Percentiles rank a stretch among this genome's conserved stretches.
Conservation (phyloP, 1,140 invertebrate species). For the Drosophila albomicans region DNA sequence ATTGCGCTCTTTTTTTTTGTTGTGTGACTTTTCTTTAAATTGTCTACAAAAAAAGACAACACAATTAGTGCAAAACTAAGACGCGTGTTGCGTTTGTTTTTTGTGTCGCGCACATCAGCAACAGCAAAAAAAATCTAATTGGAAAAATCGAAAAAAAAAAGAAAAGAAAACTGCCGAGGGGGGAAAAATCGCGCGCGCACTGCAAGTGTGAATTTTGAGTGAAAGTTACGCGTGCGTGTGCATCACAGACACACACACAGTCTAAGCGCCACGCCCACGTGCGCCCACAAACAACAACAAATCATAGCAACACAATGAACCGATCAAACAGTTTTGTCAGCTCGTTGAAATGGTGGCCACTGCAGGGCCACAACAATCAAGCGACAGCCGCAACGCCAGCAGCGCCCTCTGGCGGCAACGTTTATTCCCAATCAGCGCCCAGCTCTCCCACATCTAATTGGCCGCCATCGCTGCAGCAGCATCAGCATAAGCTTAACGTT, state of each 20-base stretch:
- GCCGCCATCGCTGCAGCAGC: slow-evolving; percentile 68
- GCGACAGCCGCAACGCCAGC: slow-evolving; percentile 39
- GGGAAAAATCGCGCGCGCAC: slow-evolving; percentile 31
- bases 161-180: slow-evolving; percentile 1
- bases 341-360: slow-evolving; percentile 82
- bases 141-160: slow-evolving; percentile 24
- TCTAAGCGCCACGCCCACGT: slow-evolving; percentile 38
- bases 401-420: slow-evolving; percentile 47
- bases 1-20: slow-evolving; percentile 17
- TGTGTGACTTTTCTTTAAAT: neutral
- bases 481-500: slow-evolving; percentile 36
- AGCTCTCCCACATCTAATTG: slow-evolving; percentile 75
- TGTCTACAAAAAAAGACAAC: neutral
- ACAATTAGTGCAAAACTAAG: slow-evolving; percentile 23
- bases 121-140: slow-evolving; percentile 33
- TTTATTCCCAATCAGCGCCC: slow-evolving; percentile 71
- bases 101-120: slow-evolving; percentile 2
- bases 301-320: slow-evolving; percentile 62
- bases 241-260: slow-evolving; percentile 11
- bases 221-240: slow-evolving; percentile 54
- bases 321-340: slow-evolving; percentile 84
- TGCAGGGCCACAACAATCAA: slow-evolving; percentile 78
- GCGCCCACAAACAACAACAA: slow-evolving; percentile 4
- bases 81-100: slow-evolving; percentile 26
- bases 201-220: slow-evolving; percentile 35